Conservation (phyloP, 2,888 invertebrate species). For the Drosophila subsilvestris region DNA sequence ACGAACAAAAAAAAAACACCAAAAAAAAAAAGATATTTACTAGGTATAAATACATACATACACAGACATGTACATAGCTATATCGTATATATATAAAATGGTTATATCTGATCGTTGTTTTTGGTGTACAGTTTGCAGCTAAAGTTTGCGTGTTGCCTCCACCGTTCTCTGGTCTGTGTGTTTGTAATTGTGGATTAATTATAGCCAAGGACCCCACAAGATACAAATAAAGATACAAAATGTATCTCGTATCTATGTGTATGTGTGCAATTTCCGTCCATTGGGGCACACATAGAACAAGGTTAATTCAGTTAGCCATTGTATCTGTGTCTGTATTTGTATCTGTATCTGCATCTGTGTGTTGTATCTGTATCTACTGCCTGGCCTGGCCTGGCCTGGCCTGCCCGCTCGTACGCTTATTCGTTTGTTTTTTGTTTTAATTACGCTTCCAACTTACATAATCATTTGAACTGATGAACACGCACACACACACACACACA, state of each 20-base stretch:
- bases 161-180: conserved; percentile 35
- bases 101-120: conserved; percentile 36
- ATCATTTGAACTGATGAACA: conserved; percentile 62
- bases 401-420: conserved; percentile 30
- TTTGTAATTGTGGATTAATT: conserved; percentile 77
- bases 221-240: conserved; percentile 74
- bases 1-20: not conserved
- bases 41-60: not conserved
- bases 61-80: not conserved
- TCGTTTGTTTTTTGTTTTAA: conserved; percentile 49
- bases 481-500: conserved; percentile 47
- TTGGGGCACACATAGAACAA: conserved; percentile 66
- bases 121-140: not conserved
- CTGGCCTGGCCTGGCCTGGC: not conserved
- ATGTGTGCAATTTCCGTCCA: conserved; percentile 67
- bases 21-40: not conserved
- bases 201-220: conserved; percentile 74
- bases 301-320: conserved; percentile 76
- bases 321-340: conserved; percentile 23
- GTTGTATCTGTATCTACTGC: not conserved
- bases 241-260: conserved; percentile 39
- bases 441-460: conserved; percentile 67
- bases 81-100: conserved; percentile 27
- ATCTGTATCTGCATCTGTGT: not conserved
- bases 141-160: conserved; percentile 63